A percentile compares a stretch with the other conserved stretches of the same genome.
Evolutionary conservation across 1,140 invertebrate species (phyloP).

Genomic region (Hermatobates lingyangjiaoensis): DNA sequence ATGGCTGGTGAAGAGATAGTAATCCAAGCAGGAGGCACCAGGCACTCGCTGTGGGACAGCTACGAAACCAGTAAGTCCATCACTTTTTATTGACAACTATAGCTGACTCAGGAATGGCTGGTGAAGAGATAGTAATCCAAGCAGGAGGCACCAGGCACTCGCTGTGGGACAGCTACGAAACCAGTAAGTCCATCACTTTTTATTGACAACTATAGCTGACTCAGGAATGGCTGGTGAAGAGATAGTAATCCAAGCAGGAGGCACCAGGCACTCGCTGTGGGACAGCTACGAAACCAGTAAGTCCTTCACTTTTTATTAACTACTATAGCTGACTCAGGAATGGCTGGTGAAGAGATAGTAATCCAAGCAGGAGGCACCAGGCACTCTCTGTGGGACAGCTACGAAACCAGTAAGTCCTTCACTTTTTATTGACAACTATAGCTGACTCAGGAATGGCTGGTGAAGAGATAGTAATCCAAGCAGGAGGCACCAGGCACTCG

Average conservation of each 20-base stretch:
- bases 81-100: neutral
- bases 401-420: slow-evolving; percentile 34
- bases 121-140: slow-evolving; percentile 31
- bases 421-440: neutral
- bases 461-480: slow-evolving; percentile 31
- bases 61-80: slow-evolving; percentile 35
- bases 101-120: slow-evolving; percentile 28
- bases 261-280: slow-evolving; percentile 30
- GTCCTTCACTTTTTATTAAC: slow-evolving; percentile 4
- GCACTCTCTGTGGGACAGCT: slow-evolving; percentile 31
- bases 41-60: slow-evolving; percentile 31
- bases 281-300: slow-evolving; percentile 37
- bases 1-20: slow-evolving; percentile 30
- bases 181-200: slow-evolving; percentile 26
- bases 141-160: slow-evolving; percentile 29
- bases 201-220: no score
- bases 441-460: slow-evolving; percentile 28
- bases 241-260: slow-evolving; percentile 29
- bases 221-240: slow-evolving; percentile 30
- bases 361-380: slow-evolving; percentile 28
- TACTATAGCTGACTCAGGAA: slow-evolving; percentile 29
- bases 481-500: slow-evolving; percentile 28
- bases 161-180: slow-evolving; percentile 33
- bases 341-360: slow-evolving; percentile 29
- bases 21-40: slow-evolving; percentile 27